Percentiles rank a stretch among this genome's conserved stretches.
Conservation (phyloP, 2,888 invertebrate species). For the Sphecodes monilicornis region DNA sequence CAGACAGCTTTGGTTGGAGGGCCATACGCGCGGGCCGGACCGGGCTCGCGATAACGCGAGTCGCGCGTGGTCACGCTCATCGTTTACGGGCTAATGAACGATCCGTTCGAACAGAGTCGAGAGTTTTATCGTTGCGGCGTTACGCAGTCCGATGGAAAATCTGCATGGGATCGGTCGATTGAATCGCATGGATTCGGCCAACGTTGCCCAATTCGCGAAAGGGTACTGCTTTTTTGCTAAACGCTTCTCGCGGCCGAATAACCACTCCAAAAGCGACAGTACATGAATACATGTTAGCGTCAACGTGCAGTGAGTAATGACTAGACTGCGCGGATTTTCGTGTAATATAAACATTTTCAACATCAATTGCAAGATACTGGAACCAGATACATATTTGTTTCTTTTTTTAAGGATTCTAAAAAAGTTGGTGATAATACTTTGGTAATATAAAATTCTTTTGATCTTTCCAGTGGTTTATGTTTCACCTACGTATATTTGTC, state of each 20-base stretch:
- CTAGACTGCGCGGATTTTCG: no score
- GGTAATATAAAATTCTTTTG: no score
- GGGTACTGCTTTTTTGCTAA: neutral
- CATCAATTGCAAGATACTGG: no score
- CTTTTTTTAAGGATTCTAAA: no score
- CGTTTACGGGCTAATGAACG: slow-evolving; percentile 56
- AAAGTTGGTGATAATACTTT: no score
- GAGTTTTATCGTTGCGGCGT: slow-evolving; percentile 25
- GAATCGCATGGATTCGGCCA: neutral
- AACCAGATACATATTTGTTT: no score
- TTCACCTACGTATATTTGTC: no score
- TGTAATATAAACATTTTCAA: no score
- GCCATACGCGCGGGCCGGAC: slow-evolving; percentile 31
- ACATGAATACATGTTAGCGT: neutral
- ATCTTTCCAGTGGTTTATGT: no score
- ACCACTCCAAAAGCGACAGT: neutral
- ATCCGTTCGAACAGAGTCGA: slow-evolving; percentile 40
- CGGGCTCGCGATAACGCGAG: slow-evolving; percentile 40
- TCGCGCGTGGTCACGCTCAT: slow-evolving; percentile 41
- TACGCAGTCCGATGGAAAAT: slow-evolving; percentile 19
- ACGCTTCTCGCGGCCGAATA: neutral
- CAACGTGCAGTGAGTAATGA: neutral
- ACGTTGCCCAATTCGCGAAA: neutral
- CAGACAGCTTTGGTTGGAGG: slow-evolving; percentile 53
- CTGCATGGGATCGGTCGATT: neutral